Conservation (phyloP, 2,113 vertebrate genomes). For the Eretmodus cyanostictus region DNA sequence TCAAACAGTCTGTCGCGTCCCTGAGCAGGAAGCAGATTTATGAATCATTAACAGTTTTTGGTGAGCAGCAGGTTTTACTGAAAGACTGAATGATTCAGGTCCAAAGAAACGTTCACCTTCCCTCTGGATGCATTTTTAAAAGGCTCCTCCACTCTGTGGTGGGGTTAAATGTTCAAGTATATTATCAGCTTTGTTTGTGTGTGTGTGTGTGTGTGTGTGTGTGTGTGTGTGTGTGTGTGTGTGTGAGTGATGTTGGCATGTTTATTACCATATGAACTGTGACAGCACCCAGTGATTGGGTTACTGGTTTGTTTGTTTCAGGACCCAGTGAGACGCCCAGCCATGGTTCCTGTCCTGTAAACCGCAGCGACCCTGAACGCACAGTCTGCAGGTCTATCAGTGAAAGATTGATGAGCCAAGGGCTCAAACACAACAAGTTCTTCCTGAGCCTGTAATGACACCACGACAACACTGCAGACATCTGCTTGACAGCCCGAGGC, state of each 20-base stretch:
- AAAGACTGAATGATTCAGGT: background rate
- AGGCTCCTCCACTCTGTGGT: background rate
- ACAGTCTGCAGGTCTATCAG: background rate
- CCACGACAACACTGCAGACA: background rate
- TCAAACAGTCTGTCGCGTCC: background rate
- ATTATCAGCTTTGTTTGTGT: background rate
- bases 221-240: background rate
- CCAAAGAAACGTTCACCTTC: background rate
- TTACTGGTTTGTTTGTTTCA: background rate
- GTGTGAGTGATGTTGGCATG: background rate
- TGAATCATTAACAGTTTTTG: background rate
- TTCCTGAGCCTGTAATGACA: background rate
- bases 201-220: background rate
- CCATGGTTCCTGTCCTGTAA: background rate
- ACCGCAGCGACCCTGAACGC: background rate
- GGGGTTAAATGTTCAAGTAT: background rate
- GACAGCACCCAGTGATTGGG: background rate
- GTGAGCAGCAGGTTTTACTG: background rate
- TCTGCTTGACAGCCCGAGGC: background rate
- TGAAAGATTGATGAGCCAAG: background rate
- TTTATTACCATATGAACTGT: background rate
- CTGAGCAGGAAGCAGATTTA: background rate
- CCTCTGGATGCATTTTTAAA: background rate
- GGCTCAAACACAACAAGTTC: background rate
- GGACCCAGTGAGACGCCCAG: background rate